phyloP scores from a whole-genome alignment of 2,888 invertebrate species.

The Criorhina ranunculi region DNA sequence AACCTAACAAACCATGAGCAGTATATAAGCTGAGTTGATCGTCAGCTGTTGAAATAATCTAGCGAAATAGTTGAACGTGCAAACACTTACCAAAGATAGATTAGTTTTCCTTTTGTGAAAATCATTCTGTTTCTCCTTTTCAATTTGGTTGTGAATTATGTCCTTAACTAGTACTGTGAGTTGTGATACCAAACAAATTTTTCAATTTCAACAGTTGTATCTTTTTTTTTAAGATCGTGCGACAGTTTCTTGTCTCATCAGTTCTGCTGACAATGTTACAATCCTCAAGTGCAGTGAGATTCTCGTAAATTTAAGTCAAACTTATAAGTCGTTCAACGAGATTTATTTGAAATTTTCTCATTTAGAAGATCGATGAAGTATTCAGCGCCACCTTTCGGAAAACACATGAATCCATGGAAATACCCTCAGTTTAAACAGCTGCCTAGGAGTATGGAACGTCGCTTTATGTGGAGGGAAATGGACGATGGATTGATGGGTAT shows the following conservation, averaged over 20 bases:
- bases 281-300: conserved; percentile 43
- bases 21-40: conserved; percentile 61
- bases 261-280: conserved; percentile 40
- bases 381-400: conserved; percentile 56
- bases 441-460: conserved; percentile 81
- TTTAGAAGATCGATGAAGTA: conserved; percentile 51
- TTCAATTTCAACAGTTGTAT: not conserved
- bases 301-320: conserved; percentile 33
- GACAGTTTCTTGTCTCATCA: conserved; percentile 42
- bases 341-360: conserved; percentile 30
- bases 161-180: conserved; percentile 43
- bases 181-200: not conserved
- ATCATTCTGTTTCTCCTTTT: not conserved
- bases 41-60: conserved; percentile 72
- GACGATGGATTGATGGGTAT: conserved; percentile 81
- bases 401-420: conserved; percentile 38
- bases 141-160: conserved; percentile 31
- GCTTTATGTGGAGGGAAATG: conserved; percentile 84
- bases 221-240: conserved; percentile 39
- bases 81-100: conserved; percentile 32
- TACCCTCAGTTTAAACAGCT: conserved; percentile 22
- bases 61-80: conserved; percentile 41
- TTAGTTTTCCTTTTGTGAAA: conserved; percentile 21
- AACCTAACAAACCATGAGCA: conserved; percentile 71
- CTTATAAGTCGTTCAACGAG: not conserved